Evolutionary conservation across 1,140 invertebrate species (phyloP).

Genomic region (Papilio helenus): DNA sequence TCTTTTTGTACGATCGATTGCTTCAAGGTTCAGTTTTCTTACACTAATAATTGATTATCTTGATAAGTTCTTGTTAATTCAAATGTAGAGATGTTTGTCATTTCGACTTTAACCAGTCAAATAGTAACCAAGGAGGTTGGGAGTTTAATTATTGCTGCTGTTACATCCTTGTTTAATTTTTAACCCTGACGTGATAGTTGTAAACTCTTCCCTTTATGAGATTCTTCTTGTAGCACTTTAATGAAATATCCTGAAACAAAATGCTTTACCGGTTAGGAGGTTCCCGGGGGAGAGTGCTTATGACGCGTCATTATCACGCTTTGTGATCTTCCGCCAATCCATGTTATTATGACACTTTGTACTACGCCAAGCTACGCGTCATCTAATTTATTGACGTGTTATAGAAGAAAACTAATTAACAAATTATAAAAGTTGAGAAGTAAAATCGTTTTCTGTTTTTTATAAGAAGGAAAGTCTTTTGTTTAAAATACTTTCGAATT

Average conservation of each 20-base stretch:
- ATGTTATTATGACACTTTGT: no score
- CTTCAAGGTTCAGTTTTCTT: not conserved
- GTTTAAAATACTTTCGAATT: no score
- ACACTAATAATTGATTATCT: not conserved
- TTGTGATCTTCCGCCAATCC: not conserved
- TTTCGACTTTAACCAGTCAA: no score
- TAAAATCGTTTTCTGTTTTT: no score
- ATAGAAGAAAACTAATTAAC: not conserved
- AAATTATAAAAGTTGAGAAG: not conserved
- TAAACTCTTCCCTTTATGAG: no score
- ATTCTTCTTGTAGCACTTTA: not conserved
- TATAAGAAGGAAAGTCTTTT: no score
- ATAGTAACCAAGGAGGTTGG: no score
- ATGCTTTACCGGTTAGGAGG: not conserved
- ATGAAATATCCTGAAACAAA: not conserved
- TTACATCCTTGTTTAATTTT: no score
- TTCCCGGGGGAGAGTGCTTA: not conserved
- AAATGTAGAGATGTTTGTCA: not conserved
- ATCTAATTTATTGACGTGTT: not conserved
- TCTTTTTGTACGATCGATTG: constrained; percentile 46
- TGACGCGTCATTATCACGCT: not conserved
- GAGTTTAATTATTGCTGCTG: no score
- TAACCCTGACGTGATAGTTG: no score
- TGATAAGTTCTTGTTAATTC: not conserved
- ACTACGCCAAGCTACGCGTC: not conserved